A percentile compares a stretch with the other conserved stretches of the same genome.
These are phyloP conservation scores for Nansenia antarctica DNA, from an alignment of 2,113 vertebrate genomes.

Conservation along the genomic window DNA sequence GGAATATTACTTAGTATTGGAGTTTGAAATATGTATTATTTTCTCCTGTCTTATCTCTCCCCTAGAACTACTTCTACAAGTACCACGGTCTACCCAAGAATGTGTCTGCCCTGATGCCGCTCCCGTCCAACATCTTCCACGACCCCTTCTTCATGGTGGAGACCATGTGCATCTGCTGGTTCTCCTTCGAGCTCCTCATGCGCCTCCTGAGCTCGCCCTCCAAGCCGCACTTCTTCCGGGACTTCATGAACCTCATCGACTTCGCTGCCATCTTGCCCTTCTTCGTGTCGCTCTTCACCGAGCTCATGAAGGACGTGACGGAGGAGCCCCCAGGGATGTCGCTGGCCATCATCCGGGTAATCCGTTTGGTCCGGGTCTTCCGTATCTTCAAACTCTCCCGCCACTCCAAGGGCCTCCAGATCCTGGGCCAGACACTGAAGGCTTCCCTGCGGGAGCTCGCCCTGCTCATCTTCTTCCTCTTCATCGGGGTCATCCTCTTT, in stretches of 20 bases:
- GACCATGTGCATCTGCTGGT: conserved; percentile 89
- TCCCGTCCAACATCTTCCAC: conserved; percentile 50
- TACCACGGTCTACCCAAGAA: conserved; percentile 56
- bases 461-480: conserved; percentile 89
- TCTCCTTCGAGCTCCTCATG: conserved; percentile 85
- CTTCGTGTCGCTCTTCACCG: conserved; percentile 84
- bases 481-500: conserved; percentile 78
- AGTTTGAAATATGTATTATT: neutral
- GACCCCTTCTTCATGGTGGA: conserved; percentile 90
- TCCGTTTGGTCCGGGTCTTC: conserved; percentile 86
- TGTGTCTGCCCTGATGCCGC: conserved; percentile 49
- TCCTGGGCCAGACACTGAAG: conserved; percentile 84
- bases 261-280: conserved; percentile 86
- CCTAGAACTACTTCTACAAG: conserved; percentile 52
- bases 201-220: conserved; percentile 79
- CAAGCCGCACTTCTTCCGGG: conserved; percentile 84
- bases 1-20: too few species aligned
- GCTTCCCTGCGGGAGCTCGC: conserved; percentile 90
- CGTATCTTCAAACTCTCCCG: conserved; percentile 87
- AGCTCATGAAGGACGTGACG: conserved; percentile 67
- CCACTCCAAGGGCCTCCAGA: conserved; percentile 88
- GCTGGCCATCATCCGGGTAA: conserved; percentile 84
- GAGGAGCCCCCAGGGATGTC: conserved; percentile 67
- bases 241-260: conserved; percentile 90
- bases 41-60: conserved; percentile 11